Conservation (phyloP, 2,797 vertebrate genomes). For the Lepidocolaptes lacrymiger region DNA sequence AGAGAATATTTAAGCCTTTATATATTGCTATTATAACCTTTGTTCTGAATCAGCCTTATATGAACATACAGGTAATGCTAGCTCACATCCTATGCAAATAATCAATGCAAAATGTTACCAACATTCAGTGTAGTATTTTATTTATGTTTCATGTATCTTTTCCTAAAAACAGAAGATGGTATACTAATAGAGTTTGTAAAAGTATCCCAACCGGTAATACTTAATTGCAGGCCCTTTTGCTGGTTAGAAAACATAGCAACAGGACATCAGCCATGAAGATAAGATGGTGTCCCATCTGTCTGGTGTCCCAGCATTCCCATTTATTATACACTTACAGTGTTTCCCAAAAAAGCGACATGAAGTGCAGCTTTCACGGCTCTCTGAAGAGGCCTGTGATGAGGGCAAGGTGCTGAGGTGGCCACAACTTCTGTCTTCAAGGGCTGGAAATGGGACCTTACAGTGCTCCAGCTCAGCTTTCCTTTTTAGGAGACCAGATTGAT, state of each 20-base stretch:
- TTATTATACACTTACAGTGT: fast-evolving
- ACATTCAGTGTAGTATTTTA: not conserved
- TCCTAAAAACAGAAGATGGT: not conserved
- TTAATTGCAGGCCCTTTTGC: not conserved
- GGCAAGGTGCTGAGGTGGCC: not conserved
- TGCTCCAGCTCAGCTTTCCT: not conserved
- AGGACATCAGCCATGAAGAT: not conserved
- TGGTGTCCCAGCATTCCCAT: not conserved
- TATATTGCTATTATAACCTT: not conserved
- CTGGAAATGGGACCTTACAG: not conserved
- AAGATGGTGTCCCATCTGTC: not conserved
- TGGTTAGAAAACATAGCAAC: not conserved
- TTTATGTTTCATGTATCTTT: not conserved
- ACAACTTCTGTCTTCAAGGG: not conserved
- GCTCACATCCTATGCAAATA: not conserved
- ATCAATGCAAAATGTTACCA: not conserved
- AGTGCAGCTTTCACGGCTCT: not conserved
- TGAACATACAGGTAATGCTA: not conserved
- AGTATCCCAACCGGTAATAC: not conserved
- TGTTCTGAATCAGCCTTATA: not conserved
- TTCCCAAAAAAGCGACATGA: not conserved
- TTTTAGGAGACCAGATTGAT: not conserved
- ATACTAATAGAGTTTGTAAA: not conserved
- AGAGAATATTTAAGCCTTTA: not conserved
- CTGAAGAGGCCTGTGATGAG: not conserved